Percentiles rank a stretch among this genome's conserved stretches.
Evolutionary conservation across 2,888 invertebrate genomes (phyloP).

Genomic region (Yponomeuta cagnagella): DNA sequence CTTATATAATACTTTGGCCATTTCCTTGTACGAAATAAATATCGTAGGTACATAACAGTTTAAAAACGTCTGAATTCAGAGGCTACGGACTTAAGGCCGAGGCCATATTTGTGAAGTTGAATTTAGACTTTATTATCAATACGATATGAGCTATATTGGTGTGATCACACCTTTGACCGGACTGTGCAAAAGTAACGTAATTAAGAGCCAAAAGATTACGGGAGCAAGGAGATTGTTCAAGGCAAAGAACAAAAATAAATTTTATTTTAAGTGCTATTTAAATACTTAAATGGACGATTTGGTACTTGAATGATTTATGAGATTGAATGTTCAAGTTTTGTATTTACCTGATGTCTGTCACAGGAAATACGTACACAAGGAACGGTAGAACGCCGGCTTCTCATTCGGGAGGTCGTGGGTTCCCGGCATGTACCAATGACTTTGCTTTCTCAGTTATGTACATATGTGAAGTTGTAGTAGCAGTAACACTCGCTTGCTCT

Average conservation of each 20-base stretch:
- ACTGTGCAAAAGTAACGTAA: slow-evolving; percentile 4
- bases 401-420: too few species aligned
- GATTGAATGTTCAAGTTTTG: too few species aligned
- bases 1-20: background rate
- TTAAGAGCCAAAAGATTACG: slow-evolving; percentile 6
- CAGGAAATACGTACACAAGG: too few species aligned
- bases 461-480: too few species aligned
- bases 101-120: background rate
- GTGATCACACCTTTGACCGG: background rate
- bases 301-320: too few species aligned
- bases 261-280: background rate
- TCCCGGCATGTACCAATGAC: too few species aligned
- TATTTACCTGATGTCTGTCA: too few species aligned
- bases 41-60: background rate
- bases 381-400: too few species aligned
- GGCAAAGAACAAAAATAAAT: background rate
- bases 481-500: too few species aligned
- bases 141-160: background rate
- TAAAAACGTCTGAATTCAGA: background rate
- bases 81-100: background rate
- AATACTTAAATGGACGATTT: background rate
- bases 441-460: too few species aligned
- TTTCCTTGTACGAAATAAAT: background rate
- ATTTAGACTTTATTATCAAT: background rate
- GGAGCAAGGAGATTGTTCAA: slow-evolving; percentile 4